Evolutionary conservation across 2,888 invertebrate genomes (phyloP), one percentile per base, ranked within the genome.

Genomic region (Drosophila glabriapex): DNA sequence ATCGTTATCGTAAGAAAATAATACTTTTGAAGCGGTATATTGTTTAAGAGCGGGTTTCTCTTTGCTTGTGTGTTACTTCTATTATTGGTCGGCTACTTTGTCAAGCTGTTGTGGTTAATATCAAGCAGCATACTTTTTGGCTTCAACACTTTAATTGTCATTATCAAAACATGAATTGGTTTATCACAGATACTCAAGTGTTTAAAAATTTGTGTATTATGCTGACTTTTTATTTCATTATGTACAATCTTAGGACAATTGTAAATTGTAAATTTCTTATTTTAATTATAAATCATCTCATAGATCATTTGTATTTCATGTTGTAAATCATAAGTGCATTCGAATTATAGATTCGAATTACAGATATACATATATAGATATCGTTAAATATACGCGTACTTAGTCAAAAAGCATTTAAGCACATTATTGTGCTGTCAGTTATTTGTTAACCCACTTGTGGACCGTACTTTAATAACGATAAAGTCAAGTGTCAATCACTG

Each of bases 401-500:
- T 43, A 1, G 12, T 22, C 14, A 6, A 22, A 22, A 43, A 22
- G 22, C 43, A 22, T 43, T 43, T 22, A 22, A 22, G 3, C n/a
- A 41, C 10, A 22, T 4, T 22, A 14, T 22, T 14, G 22, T 7
- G 43, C 4, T 43, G 14, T 14, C 22, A 22, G 39, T 19, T 39
- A 9, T 19, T 39, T 39, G 22, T 7, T 43, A 41, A 10, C n/a
- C n/a, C 10, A n/a, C 43, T 43, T 43, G 22, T 46, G 22, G 41
- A n/a, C 4, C 22, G 4, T 4, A 35, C 14, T 16, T 16, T 35
- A 35, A 35, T 4, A 49, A 29, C 25, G 71, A 74, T 76, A 74
- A 63, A 69, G 61, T 58, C 65, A 59, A 54, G 63, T 78, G 63
- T 52, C 63, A 64, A 50, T 68, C 61, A 62, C 63, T 63, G 61